These are phyloP conservation scores for Cheiracanthium punctorium DNA, from an alignment of 2,888 invertebrate species.

Conservation along the genomic window DNA sequence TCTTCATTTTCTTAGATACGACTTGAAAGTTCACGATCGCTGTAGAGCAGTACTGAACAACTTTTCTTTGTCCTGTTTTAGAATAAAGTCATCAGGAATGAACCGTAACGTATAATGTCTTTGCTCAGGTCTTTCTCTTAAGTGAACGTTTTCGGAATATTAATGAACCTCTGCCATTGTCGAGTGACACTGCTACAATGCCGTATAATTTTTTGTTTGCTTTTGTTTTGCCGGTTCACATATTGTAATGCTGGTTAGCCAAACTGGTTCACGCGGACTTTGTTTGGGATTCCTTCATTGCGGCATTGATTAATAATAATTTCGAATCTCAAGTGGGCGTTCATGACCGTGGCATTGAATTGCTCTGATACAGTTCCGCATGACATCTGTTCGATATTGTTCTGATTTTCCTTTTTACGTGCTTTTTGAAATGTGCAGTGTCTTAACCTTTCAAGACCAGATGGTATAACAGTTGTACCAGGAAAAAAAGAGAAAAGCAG, in stretches of 20 bases:
- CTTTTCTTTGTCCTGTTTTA: not conserved
- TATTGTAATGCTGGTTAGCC: not conserved
- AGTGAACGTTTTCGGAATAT: not conserved
- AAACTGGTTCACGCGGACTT: not conserved
- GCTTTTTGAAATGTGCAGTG: no score
- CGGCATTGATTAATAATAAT: no score
- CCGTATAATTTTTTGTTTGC: not conserved
- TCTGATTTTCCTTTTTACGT: no score
- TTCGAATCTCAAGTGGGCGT: no score
- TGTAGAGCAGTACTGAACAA: not conserved
- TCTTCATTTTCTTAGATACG: no score
- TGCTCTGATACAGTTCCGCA: no score
- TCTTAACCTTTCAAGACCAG: no score
- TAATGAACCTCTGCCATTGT: not conserved
- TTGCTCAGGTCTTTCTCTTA: not conserved
- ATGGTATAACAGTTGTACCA: no score
- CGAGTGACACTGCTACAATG: not conserved
- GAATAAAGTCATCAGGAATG: not conserved
- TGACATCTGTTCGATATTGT: no score
- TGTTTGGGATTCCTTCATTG: no score
- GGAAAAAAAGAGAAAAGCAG: no score
- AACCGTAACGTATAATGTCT: not conserved
- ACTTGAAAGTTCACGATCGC: not conserved
- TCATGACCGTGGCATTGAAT: no score
- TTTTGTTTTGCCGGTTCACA: not conserved